A percentile compares a stretch with the other conserved stretches of the same genome.
phyloP scores from a whole-genome alignment of 2,113 vertebrate genomes.

The Carassius auratus region DNA sequence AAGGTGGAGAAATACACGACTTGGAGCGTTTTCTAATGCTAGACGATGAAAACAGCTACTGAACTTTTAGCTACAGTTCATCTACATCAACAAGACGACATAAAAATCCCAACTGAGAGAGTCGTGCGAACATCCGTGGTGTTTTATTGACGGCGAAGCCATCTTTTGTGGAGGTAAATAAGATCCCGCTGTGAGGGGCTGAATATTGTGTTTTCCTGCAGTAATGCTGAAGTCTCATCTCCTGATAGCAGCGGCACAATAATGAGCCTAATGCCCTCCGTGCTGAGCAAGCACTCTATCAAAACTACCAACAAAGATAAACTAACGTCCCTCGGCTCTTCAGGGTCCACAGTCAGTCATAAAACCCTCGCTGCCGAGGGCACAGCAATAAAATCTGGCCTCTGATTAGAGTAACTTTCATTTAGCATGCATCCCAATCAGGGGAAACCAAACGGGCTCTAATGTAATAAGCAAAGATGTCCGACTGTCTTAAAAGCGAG shows the following conservation, averaged over 20 bases:
- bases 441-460: conserved; percentile 17
- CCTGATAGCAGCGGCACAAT: conserved; percentile 28
- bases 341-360: conserved; percentile 18
- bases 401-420: conserved; percentile 35
- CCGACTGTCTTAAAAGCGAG: conserved; percentile 10
- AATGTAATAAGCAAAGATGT: conserved; percentile 35
- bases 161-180: conserved; percentile 19
- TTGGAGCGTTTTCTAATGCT: conserved; percentile 1
- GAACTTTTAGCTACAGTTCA: background rate
- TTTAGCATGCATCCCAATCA: conserved; percentile 18
- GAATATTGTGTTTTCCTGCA: conserved; percentile 71
- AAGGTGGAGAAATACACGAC: conserved; percentile 26
- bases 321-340: conserved; percentile 1
- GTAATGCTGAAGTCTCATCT: conserved; percentile 23
- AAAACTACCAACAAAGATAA: conserved; percentile 21
- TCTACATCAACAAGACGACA: background rate
- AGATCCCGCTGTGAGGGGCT: background rate
- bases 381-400: conserved; percentile 30
- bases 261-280: conserved; percentile 31
- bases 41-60: background rate
- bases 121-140: background rate
- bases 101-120: background rate
- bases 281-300: conserved; percentile 22
- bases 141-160: background rate
- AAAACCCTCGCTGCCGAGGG: conserved; percentile 21